phyloP scores from a whole-genome alignment of 2,113 vertebrate genomes.

The Pterocles orientalis region DNA sequence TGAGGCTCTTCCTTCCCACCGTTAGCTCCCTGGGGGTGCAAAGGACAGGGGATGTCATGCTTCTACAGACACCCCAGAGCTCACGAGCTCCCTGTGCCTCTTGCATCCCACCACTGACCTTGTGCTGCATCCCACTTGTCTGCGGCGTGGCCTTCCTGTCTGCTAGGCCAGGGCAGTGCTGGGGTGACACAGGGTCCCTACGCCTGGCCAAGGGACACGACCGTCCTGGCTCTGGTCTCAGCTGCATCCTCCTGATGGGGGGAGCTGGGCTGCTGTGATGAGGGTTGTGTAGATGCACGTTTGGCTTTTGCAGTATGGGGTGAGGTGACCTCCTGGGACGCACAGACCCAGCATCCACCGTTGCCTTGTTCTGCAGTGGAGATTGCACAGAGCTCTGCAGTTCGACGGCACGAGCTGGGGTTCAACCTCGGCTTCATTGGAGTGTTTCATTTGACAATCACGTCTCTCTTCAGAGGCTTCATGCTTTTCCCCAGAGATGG shows the following conservation, averaged over 20 bases:
- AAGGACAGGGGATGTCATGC: not conserved
- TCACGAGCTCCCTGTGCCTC: not conserved
- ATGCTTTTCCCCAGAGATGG: not conserved
- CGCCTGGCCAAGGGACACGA: not conserved
- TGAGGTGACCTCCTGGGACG: not conserved
- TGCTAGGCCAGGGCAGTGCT: not conserved
- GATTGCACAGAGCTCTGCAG: not conserved
- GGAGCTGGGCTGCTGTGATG: not conserved
- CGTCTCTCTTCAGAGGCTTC: not conserved
- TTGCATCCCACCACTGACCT: fast-evolving
- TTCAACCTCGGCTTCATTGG: not conserved
- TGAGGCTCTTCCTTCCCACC: not conserved
- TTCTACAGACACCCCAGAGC: not conserved
- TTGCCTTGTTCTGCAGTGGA: not conserved
- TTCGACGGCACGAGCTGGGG: not conserved
- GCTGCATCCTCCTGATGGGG: not conserved
- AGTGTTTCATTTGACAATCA: not conserved
- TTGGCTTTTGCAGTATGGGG: not conserved
- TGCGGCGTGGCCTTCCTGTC: not conserved
- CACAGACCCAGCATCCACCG: not conserved
- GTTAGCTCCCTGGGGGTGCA: not conserved
- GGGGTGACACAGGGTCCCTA: not conserved
- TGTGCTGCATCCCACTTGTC: fast-evolving
- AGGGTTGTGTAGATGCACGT: not conserved
- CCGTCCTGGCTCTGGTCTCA: not conserved